Conservation (phyloP, 2,888 invertebrate species). For the Leptinotarsa juncta region DNA sequence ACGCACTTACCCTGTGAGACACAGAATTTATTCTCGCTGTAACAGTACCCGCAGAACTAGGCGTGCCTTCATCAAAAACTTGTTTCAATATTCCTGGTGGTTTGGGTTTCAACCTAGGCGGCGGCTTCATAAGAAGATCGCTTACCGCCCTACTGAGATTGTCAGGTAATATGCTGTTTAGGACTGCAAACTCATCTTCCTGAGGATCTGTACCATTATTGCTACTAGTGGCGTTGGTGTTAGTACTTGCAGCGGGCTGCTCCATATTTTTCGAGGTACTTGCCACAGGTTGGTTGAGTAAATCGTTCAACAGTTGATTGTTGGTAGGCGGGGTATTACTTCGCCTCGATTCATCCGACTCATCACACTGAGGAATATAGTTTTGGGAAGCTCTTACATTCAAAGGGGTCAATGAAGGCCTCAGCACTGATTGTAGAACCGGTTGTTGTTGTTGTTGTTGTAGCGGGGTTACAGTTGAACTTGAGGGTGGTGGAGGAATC, state of each 20-base stretch:
- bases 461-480: slow-evolving; percentile 25
- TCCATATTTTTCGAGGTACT: not conserved
- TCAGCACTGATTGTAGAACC: slow-evolving; percentile 46
- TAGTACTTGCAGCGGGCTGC: not conserved
- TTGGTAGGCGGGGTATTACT: slow-evolving; percentile 12
- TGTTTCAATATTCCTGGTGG: slow-evolving; percentile 67
- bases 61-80: slow-evolving; percentile 60
- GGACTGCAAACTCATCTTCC: slow-evolving; percentile 52
- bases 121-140: slow-evolving; percentile 59
- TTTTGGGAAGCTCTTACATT: slow-evolving; percentile 55
- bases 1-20: slow-evolving; percentile 60
- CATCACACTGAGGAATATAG: slow-evolving; percentile 57
- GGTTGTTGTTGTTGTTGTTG: not conserved
- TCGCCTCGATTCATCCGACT: not conserved
- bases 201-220: slow-evolving; percentile 12
- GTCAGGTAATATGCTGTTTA: slow-evolving; percentile 57
- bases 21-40: slow-evolving; percentile 61
- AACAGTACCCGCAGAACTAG: slow-evolving; percentile 60
- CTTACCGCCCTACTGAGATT: slow-evolving; percentile 57
- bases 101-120: slow-evolving; percentile 64
- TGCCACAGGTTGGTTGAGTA: slow-evolving; percentile 23
- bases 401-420: slow-evolving; percentile 33
- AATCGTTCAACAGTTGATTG: slow-evolving; percentile 24
- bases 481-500: slow-evolving; percentile 22
- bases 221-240: not conserved